Conservation (phyloP, 2,888 invertebrate genomes). For the Papilio protenor region DNA sequence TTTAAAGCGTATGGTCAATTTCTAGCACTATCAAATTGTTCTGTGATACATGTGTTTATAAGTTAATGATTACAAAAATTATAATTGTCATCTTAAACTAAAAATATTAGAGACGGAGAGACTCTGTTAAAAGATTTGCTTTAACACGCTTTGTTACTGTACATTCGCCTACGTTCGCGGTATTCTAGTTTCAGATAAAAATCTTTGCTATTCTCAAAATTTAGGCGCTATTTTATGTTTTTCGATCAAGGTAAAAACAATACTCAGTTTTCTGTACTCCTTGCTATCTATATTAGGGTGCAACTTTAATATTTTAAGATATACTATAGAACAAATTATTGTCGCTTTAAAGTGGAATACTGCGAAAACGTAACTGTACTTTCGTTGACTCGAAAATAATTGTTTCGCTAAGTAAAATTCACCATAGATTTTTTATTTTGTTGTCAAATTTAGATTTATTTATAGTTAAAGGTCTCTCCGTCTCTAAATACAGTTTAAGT, state of each 20-base stretch:
- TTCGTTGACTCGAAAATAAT: neutral
- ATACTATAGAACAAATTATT: neutral
- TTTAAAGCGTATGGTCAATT: conserved; percentile 78
- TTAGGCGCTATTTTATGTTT: no score
- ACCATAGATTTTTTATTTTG: neutral
- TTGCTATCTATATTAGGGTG: neutral
- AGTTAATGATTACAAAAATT: conserved; percentile 63
- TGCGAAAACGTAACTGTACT: neutral
- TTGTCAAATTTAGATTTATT: neutral
- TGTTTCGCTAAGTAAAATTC: neutral
- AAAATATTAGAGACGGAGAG: conserved; percentile 39
- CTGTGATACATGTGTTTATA: conserved; percentile 82
- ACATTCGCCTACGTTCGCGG: neutral
- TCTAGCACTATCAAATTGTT: conserved; percentile 82
- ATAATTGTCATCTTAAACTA: conserved; percentile 47
- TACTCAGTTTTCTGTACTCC: neutral
- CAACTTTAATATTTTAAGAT: neutral
- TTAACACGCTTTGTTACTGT: neutral
- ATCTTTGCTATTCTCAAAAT: no score
- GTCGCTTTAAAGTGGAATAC: neutral
- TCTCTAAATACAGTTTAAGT: conserved; percentile 44
- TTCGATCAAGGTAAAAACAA: neutral
- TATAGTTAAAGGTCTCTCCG: conserved; percentile 28
- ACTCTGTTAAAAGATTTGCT: neutral
- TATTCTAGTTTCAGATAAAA: neutral